These are phyloP conservation scores for Scelioninae gen. 2 DNA, from an alignment of 2,888 invertebrate species.

Conservation along the genomic window DNA sequence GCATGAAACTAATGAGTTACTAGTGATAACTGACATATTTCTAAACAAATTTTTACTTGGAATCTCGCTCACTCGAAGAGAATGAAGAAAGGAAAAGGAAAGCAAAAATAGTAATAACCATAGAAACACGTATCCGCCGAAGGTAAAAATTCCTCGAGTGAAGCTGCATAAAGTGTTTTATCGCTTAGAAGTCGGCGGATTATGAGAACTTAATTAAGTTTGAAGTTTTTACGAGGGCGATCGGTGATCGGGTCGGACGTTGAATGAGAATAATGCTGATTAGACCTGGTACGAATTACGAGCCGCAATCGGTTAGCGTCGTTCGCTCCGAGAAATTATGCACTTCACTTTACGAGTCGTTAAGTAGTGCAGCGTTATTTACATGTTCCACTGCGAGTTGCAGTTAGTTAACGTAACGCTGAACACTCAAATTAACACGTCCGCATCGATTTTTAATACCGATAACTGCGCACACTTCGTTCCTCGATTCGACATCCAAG, in stretches of 20 bases:
- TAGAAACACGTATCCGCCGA: no score
- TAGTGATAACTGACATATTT: no score
- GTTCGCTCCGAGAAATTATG: constrained; percentile 57
- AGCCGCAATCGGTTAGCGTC: constrained; percentile 54
- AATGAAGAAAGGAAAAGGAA: no score
- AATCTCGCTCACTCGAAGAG: no score
- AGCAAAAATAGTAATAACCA: no score
- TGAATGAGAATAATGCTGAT: constrained; percentile 61
- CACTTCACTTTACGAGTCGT: constrained; percentile 66
- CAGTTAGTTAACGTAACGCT: constrained; percentile 46
- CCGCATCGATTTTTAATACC: constrained; percentile 39
- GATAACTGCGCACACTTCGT: constrained; percentile 1
- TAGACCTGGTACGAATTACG: constrained; percentile 58
- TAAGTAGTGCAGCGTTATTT: constrained; percentile 67
- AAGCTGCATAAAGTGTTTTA: constrained; percentile 40
- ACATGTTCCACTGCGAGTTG: constrained; percentile 56
- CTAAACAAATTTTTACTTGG: no score
- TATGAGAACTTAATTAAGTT: constrained; percentile 60
- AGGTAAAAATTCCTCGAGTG: constrained; percentile 24
- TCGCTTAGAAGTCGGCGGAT: constrained; percentile 34
- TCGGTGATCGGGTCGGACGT: constrained; percentile 56
- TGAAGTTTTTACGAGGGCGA: constrained; percentile 59
- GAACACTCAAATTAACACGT: constrained; percentile 52
- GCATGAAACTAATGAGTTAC: no score
- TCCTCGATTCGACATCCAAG: constrained; percentile 5